phyloP scores from a whole-genome alignment of 2,113 vertebrate genomes.

The Paradoxurus hermaphroditus region DNA sequence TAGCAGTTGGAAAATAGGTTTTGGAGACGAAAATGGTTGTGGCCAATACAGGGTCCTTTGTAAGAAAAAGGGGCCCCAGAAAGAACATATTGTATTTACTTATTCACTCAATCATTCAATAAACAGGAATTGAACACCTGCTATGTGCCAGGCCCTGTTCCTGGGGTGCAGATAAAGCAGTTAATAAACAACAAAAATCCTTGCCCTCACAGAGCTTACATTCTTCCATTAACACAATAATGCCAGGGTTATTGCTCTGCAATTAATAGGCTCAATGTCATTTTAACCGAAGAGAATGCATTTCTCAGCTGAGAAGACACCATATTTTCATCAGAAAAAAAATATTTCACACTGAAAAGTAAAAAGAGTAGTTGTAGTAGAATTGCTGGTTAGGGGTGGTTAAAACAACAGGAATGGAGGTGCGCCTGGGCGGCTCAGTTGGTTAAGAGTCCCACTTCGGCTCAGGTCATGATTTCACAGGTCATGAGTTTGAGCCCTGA shows the following conservation, averaged over 20 bases:
- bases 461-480: too few species aligned
- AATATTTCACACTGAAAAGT: background rate
- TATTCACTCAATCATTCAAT: background rate
- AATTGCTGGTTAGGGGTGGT: background rate
- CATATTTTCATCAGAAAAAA: background rate
- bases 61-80: background rate
- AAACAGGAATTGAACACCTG: background rate
- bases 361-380: background rate
- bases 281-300: background rate
- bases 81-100: background rate
- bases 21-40: background rate
- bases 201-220: background rate
- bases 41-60: background rate
- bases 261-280: background rate
- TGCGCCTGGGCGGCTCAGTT: too few species aligned
- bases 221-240: background rate
- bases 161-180: background rate
- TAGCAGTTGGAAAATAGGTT: background rate
- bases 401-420: background rate
- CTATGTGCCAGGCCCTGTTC: background rate
- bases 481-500: too few species aligned
- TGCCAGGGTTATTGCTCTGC: background rate
- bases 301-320: background rate
- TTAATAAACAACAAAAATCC: background rate
- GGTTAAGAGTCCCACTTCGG: too few species aligned